Base-by-base conservation (phyloP, 1,140 invertebrate genomes). In the Hypsibius dujardini region DNA sequence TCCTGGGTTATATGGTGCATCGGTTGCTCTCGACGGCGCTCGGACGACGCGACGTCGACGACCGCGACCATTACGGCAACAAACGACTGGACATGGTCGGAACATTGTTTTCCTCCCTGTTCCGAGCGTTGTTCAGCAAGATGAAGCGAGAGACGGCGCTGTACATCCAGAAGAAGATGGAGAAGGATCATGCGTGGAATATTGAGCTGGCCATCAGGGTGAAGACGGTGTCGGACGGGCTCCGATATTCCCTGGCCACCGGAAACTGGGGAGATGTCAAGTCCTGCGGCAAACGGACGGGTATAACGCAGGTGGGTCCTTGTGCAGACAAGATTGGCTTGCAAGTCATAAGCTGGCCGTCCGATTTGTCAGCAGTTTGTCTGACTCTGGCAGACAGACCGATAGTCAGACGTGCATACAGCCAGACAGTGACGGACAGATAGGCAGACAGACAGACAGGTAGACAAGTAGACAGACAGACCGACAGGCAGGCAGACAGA, bases 41-140 rank as follows among this genome's bases (percentile, higher is more conserved):
- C 12, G 62, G 62, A 15, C 12, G 62, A 42, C 7, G 62, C 7
- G 62, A 67, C 3, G 12, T 7, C 42, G 62, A 15, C 62, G 62
- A 67, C 62, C 12, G 62, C 3, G 62, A 67, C 62, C 62, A 67
- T 42, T 67, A 67, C 40, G 62, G 12, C 3, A 67, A 67, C 62
- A 67, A 67, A 42, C 12, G 62, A 12, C 62, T 67, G 40, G 62
- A 67, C 40, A 12, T 67, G 12, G 62, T 67, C 12, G 62, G 62
- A 15, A 12, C 62, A 7, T 40, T 67, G 40, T 42, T 67, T 42
- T 7, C 62, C 40, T 15, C 62, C 12, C 62, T 67, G 12, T 67
- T 67, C 40, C 12, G 62, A 15, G 12, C 3, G 12, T 40, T 15
- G 12, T 67, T 67, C 40, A 7, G 7, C 7, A 67, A 50, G 42